Base-by-base conservation (phyloP, 1,140 invertebrate genomes). In the Linepithema humile region DNA sequence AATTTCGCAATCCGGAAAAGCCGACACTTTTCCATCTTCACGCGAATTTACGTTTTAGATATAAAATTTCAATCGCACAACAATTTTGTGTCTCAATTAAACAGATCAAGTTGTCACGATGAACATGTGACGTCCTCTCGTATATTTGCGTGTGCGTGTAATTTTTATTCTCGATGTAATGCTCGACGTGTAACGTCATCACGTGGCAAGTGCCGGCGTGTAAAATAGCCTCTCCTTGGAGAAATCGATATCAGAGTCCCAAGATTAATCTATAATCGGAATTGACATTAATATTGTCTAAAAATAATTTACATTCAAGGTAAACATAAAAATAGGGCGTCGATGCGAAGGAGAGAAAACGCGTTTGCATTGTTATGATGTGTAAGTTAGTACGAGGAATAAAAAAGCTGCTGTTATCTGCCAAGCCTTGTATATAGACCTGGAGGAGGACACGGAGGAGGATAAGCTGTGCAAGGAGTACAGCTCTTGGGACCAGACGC, bases 401-500 rank as follows among this genome's bases (percentile, higher is more conserved):
- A 38, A 80, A 55, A 3, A 20, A 17, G 17, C 7, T 23, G n/a
- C n/a, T 57, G 0, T 82, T 60, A 38, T 91, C 85, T 91, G 86
- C 20, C 67, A 84, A 96, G 96, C 96, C 67, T 93, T 96, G 70
- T 96, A 95, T 80, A 95, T 96, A 75, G 96, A 96, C 85, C 93
- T 96, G 35, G 95, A 96, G 48, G 94, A 95, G 53, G 94, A 95
- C 6, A 89, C 93, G 7, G 89, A 92, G 5, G 92, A 94, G n/a
- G 93, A 94, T 23, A 90, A 92, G 40, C 50, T 83, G 23, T 86
- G 89, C n/a, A 91, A 93, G 55, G 88, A 90, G 15, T 95, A 95
- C 80, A 96, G 96, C 17, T 82, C 94, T 23, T 98, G 97, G 97
- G 95, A 94, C 73, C 93, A 96, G 64, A 91, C 98, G 29, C 97